phyloP scores from a whole-genome alignment of 2,113 vertebrate genomes.

The Lepidothrix coronata region DNA sequence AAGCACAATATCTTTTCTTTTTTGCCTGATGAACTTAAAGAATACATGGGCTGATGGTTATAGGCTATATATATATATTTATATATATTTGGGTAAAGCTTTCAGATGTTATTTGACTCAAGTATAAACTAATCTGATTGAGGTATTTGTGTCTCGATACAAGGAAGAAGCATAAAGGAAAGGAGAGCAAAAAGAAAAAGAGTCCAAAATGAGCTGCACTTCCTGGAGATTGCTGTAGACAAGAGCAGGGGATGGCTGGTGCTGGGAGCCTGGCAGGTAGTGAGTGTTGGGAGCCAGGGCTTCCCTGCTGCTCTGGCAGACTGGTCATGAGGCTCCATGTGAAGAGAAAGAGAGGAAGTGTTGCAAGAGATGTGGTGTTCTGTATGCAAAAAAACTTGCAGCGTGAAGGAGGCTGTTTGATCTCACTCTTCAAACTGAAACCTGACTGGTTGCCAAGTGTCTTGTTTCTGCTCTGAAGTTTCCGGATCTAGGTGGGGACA shows the following conservation, averaged over 20 bases:
- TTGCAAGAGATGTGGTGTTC: constrained; percentile 4
- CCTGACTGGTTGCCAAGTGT: neutral
- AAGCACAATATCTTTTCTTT: neutral
- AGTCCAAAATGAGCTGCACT: neutral
- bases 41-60: neutral
- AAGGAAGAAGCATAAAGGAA: neutral
- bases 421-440: neutral
- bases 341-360: constrained; percentile 36
- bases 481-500: neutral
- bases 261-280: neutral
- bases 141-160: neutral
- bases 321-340: neutral
- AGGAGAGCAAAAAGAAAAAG: neutral
- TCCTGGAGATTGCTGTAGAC: neutral
- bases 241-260: neutral
- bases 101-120: neutral
- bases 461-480: neutral
- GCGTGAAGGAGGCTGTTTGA: neutral
- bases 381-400: neutral
- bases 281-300: neutral
- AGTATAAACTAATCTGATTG: neutral
- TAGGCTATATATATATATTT: neutral
- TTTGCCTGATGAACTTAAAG: neutral
- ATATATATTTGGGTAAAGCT: neutral
- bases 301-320: neutral